Base-by-base conservation (phyloP, 2,888 invertebrate species). In the Andrena bucephala region DNA sequence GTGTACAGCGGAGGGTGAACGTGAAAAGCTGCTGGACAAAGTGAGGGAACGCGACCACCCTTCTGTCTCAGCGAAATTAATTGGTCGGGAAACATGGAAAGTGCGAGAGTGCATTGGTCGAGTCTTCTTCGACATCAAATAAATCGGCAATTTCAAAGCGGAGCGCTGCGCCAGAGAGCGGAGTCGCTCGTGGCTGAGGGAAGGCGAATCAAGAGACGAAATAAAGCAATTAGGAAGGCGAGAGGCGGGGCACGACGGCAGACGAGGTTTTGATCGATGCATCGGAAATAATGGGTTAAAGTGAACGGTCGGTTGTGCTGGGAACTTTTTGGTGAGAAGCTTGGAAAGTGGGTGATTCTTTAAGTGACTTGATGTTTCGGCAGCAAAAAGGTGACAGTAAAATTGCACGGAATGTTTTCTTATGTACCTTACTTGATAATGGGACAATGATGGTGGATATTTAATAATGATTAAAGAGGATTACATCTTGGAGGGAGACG, bases 51-150 rank as follows among this genome's bases (percentile, higher is more conserved):
- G 50, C 20, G 36, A 36, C 33, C 42, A 42, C 13, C 20, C 54
- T 20, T 31, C 16, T 16, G 54, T 65, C 31, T 54, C n/a, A n/a
- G 16, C 6, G 31, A 66, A 79, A 79, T 79, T 69, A 69, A 76
- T 27, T 0, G 67, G 60, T 36, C 7, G n/a, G n/a, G 59, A 54
- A 69, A 63, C 48, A 42, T 24, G 48, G 16, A 60, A 48, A 60
- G 36, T 29, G n/a, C 20, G 8, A 52, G 13, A 20, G 31, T 13
- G n/a, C 60, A 60, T n/a, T 33, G 59, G 31, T 31, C 7, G n/a
- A 52, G 13, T 20, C 27, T 7, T 65, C 54, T 42, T 73, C 7
- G 13, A 27, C 33, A n/a, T 65, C 13, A 54, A 63, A 20, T 8
- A 20, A 29, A 65, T 54, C 24, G 13, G 13, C 13, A 20, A 5